phyloP scores from a whole-genome alignment of 2,888 invertebrate species.

The Acanthoscelides obtectus region DNA sequence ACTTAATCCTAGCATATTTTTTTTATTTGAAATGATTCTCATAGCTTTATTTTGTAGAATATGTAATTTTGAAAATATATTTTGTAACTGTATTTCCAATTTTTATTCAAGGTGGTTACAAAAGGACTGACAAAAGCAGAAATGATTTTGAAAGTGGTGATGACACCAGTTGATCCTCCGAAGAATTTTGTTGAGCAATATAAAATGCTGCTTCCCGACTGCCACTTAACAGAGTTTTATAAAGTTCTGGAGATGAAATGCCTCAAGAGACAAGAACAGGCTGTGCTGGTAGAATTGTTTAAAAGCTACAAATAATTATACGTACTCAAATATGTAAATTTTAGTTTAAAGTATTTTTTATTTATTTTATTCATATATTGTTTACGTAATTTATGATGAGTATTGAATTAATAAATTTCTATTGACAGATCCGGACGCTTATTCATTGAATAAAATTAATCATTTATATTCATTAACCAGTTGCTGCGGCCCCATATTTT shows the following conservation, averaged over 20 bases:
- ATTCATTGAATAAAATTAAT: too few species aligned
- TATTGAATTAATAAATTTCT: too few species aligned
- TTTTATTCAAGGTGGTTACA: conserved; percentile 48
- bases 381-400: too few species aligned
- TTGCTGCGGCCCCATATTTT: too few species aligned
- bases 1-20: too few species aligned
- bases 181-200: conserved; percentile 86
- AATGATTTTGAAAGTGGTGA: conserved; percentile 97
- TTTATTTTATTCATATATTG: too few species aligned
- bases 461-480: too few species aligned
- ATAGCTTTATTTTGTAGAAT: too few species aligned
- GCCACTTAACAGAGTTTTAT: conserved; percentile 85
- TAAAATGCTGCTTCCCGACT: conserved; percentile 83
- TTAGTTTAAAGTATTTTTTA: background rate
- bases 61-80: too few species aligned
- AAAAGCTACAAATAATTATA: conserved; percentile 37
- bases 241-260: conserved; percentile 95
- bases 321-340: background rate
- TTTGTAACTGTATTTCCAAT: background rate
- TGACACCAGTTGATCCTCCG: conserved; percentile 83
- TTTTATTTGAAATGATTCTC: too few species aligned
- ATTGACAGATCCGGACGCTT: too few species aligned
- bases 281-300: conserved; percentile 55
- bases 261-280: conserved; percentile 56
- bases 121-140: conserved; percentile 93